These are phyloP conservation scores for Drosophila bocqueti DNA, from an alignment of 1,140 invertebrate species.

Conservation along the genomic window DNA sequence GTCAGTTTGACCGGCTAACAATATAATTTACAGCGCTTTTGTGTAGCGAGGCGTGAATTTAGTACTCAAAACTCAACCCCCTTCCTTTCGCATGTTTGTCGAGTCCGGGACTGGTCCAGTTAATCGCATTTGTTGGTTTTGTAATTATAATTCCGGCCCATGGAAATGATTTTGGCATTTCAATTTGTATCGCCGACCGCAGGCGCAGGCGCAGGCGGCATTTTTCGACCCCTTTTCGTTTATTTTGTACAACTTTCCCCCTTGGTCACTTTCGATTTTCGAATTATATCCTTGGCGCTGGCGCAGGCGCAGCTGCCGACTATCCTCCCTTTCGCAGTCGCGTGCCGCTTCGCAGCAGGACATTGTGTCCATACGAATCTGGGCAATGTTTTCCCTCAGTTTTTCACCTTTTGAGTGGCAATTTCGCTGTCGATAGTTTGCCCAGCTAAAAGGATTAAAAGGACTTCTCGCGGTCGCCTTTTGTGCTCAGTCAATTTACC, in stretches of 20 bases:
- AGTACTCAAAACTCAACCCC: constrained; percentile 47
- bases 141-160: constrained; percentile 66
- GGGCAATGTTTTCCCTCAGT: constrained; percentile 60
- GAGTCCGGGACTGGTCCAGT: constrained; percentile 33
- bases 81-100: background rate
- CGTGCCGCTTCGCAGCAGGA: constrained; percentile 68
- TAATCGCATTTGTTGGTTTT: constrained; percentile 77
- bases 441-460: constrained; percentile 66
- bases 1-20: constrained; percentile 59
- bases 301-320: constrained; percentile 61
- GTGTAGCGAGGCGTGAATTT: constrained; percentile 84
- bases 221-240: constrained; percentile 61
- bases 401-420: constrained; percentile 81
- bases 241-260: constrained; percentile 24
- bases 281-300: constrained; percentile 21
- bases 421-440: constrained; percentile 34
- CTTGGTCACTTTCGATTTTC: constrained; percentile 33
- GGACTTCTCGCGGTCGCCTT: constrained; percentile 49
- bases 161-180: constrained; percentile 74
- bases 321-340: constrained; percentile 27
- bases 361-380: constrained; percentile 25
- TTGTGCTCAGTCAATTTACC: constrained; percentile 73
- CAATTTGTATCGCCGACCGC: constrained; percentile 72
- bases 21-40: constrained; percentile 84
- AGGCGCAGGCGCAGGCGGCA: constrained; percentile 29